A percentile compares a stretch with the other conserved stretches of the same genome.
phyloP scores from a whole-genome alignment of 2,888 invertebrate species.

The Ceratothoa steindachneri region DNA sequence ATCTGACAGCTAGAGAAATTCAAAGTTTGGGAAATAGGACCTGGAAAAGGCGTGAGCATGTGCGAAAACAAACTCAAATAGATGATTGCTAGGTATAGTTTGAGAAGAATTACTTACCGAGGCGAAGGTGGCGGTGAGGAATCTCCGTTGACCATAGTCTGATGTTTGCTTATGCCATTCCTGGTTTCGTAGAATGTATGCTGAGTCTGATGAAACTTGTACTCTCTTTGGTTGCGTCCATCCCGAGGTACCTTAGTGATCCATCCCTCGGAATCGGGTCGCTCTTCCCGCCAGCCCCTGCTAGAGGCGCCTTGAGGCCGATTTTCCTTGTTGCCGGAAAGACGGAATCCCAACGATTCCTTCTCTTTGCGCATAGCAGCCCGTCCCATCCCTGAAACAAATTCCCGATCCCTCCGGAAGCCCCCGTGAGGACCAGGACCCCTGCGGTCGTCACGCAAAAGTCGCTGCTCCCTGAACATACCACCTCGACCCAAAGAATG shows the following conservation, averaged over 20 bases:
- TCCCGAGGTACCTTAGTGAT: conserved; percentile 35
- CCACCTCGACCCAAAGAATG: not conserved
- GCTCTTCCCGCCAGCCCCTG: conserved; percentile 24
- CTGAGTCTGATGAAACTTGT: conserved; percentile 2
- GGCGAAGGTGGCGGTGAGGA: conserved; percentile 30
- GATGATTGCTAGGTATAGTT: no score
- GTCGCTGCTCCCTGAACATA: not conserved
- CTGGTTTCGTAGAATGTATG: not conserved
- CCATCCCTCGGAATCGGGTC: conserved; percentile 36
- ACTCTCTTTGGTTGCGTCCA: conserved; percentile 14
- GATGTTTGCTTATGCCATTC: conserved; percentile 8
- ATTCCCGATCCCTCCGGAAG: not conserved
- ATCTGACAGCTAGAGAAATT: no score
- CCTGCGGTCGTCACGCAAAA: not conserved
- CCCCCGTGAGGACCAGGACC: not conserved
- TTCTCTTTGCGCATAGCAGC: not conserved
- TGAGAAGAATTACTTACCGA: conserved; percentile 23
- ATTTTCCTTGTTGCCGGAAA: conserved; percentile 20
- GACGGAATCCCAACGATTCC: not conserved
- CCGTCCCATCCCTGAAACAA: not conserved
- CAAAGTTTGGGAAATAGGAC: no score
- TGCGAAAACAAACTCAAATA: no score
- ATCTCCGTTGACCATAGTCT: conserved; percentile 32
- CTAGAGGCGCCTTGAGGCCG: conserved; percentile 15
- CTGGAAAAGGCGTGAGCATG: no score